These are phyloP conservation scores for Murina feae DNA, from an alignment of 2,113 vertebrate species.

Conservation along the genomic window DNA sequence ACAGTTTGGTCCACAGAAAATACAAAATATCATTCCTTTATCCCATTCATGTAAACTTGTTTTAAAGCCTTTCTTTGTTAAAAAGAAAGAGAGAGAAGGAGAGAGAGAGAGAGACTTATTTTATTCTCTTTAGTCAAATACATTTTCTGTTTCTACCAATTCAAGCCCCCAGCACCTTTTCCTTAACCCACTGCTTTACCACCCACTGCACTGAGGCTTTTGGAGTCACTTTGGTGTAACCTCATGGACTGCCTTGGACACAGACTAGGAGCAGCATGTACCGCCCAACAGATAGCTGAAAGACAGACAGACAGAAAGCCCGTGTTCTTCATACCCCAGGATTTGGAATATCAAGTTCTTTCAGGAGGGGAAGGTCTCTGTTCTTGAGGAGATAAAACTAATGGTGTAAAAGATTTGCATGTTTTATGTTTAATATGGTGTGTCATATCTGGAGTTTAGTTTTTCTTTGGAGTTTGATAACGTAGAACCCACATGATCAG, in stretches of 20 bases:
- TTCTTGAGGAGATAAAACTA: neutral
- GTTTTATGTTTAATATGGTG: neutral
- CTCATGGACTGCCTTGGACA: neutral
- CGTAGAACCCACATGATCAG: neutral
- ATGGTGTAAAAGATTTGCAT: neutral
- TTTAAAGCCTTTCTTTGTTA: neutral
- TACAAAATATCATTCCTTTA: neutral
- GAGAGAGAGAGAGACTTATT: neutral
- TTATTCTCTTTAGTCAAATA: neutral
- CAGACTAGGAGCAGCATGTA: neutral
- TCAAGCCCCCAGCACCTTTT: neutral
- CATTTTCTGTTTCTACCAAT: neutral
- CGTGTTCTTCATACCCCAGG: neutral
- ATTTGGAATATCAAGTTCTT: conserved; percentile 9
- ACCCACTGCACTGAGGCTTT: neutral
- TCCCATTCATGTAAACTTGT: neutral
- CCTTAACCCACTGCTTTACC: neutral
- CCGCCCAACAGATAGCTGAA: neutral
- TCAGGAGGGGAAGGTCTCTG: neutral
- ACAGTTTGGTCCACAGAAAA: neutral
- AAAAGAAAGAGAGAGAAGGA: neutral
- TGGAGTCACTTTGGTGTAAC: neutral
- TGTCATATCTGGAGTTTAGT: neutral
- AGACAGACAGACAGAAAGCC: neutral
- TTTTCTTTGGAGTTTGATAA: conserved; percentile 24